These are phyloP conservation scores for Delichon dasypus DNA, from an alignment of 2,797 vertebrate species.

Conservation along the genomic window DNA sequence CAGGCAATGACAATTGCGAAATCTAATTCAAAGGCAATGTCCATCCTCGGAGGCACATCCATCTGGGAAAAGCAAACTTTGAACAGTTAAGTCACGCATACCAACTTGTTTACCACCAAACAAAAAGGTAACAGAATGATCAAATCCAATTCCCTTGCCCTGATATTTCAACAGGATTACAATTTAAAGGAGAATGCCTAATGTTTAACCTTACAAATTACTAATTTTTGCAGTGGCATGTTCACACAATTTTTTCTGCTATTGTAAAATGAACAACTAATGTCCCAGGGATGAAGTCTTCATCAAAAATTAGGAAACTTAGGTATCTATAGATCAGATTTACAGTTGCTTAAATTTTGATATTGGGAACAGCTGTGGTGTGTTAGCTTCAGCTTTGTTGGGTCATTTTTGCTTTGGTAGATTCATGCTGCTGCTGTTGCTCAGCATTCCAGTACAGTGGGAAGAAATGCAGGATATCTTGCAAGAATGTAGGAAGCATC, in stretches of 20 bases:
- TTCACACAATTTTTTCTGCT: background rate
- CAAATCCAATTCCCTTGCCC: background rate
- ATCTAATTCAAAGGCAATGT: background rate
- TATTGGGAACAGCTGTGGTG: background rate
- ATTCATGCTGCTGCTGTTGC: background rate
- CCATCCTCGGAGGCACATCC: background rate
- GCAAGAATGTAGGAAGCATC: background rate
- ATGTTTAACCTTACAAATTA: background rate
- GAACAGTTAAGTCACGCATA: background rate
- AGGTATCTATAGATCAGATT: background rate
- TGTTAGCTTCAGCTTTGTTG: background rate
- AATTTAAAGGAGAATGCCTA: background rate
- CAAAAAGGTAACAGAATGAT: background rate
- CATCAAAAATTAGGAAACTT: background rate
- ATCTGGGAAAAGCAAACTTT: background rate
- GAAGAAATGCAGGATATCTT: constrained; percentile 2
- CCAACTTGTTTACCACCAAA: background rate
- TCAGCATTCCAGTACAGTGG: background rate
- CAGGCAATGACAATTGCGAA: background rate
- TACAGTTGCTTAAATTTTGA: background rate
- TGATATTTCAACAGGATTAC: background rate
- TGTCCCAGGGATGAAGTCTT: background rate
- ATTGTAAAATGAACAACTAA: background rate
- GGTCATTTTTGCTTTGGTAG: background rate
- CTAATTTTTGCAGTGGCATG: background rate